A percentile compares a stretch with the other conserved stretches of the same genome.
Conservation (phyloP, 2,888 invertebrate genomes). For the Metellina segmentata region DNA sequence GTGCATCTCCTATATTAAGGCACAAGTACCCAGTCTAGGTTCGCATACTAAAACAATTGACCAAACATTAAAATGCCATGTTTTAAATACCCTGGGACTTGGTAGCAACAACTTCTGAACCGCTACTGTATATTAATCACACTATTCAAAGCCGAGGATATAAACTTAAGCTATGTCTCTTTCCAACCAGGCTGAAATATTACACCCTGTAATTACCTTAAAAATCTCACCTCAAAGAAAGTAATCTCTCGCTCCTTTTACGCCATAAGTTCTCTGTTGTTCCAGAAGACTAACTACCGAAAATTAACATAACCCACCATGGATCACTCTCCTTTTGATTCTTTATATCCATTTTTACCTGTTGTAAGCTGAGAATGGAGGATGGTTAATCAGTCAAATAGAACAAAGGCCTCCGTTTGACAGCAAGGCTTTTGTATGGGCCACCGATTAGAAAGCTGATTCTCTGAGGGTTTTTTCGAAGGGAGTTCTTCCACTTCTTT, state of each 20-base stretch:
- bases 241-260: constrained; percentile 22
- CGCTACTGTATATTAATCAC: too few species aligned
- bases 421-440: constrained; percentile 29
- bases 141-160: too few species aligned
- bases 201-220: constrained; percentile 4
- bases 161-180: not conserved
- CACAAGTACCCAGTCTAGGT: too few species aligned
- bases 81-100: too few species aligned
- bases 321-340: constrained; percentile 10
- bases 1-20: too few species aligned
- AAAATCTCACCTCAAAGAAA: not conserved
- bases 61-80: too few species aligned
- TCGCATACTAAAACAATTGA: too few species aligned
- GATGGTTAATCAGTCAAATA: constrained; percentile 36
- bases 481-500: not conserved
- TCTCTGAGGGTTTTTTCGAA: constrained; percentile 22
- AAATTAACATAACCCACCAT: constrained; percentile 5
- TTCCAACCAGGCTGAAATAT: not conserved
- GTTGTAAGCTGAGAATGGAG: constrained; percentile 21
- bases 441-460: not conserved
- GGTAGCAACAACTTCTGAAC: too few species aligned
- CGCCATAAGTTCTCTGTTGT: too few species aligned
- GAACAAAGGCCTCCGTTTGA: constrained; percentile 28
- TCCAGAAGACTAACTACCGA: not conserved
- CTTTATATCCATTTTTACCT: constrained; percentile 47